Percentiles rank a stretch among this genome's conserved stretches.
Conservation (phyloP, 2,888 invertebrate species). For the Globia sparganii region DNA sequence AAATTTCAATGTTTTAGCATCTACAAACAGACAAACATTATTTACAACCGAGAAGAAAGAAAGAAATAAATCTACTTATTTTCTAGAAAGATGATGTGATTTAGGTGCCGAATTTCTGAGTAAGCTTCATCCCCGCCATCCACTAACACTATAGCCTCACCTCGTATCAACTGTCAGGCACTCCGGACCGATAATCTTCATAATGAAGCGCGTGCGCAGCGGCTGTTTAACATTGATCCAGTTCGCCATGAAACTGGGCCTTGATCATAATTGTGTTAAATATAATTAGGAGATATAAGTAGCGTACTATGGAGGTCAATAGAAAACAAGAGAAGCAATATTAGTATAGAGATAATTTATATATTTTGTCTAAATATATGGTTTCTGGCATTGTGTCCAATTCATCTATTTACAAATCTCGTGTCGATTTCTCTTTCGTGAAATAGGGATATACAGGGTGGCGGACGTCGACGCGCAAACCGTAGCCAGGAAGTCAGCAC, state of each 20-base stretch:
- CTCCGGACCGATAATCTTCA: conserved; percentile 53
- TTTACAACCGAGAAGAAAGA: background rate
- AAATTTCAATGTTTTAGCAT: background rate
- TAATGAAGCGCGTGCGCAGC: conserved; percentile 57
- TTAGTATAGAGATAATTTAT: background rate
- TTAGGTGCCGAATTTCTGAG: background rate
- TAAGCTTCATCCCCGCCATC: background rate
- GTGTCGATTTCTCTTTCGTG: too few species aligned
- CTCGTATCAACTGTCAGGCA: conserved; percentile 5
- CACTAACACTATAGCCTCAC: background rate
- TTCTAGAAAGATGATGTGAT: background rate
- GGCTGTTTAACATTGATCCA: conserved; percentile 50
- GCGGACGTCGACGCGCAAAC: background rate
- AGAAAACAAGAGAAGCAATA: background rate
- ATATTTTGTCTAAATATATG: background rate
- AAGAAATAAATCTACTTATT: background rate
- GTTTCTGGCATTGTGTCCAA: background rate
- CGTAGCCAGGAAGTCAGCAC: background rate
- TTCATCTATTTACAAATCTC: background rate
- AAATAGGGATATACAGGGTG: too few species aligned
- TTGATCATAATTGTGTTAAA: conserved; percentile 41
- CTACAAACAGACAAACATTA: background rate
- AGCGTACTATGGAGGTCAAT: background rate
- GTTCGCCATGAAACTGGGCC: conserved; percentile 43
- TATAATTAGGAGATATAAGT: conserved; percentile 8